phyloP scores from a whole-genome alignment of 2,797 vertebrate genomes.

The Tamandua tetradactyla region DNA sequence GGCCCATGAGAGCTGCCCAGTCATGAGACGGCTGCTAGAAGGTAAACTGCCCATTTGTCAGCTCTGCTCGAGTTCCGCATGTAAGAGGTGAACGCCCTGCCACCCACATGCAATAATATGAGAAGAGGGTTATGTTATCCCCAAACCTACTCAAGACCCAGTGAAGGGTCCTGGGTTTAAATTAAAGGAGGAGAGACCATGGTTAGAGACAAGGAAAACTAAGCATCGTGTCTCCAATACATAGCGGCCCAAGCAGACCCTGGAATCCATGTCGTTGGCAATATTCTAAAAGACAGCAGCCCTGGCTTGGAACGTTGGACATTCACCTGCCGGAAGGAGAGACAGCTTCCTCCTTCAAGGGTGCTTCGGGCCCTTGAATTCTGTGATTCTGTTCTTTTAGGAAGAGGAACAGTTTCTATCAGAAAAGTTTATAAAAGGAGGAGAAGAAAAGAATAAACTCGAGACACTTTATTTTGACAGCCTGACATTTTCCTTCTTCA shows the following conservation, averaged over 20 bases:
- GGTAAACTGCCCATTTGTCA: neutral
- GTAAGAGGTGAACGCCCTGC: neutral
- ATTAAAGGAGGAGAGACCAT: neutral
- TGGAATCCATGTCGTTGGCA: neutral
- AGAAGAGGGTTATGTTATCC: no score
- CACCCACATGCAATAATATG: no score
- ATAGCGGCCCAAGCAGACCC: neutral
- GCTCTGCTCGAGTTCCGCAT: neutral
- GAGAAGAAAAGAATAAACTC: rapidly evolving
- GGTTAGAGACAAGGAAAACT: neutral
- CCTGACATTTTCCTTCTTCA: no score
- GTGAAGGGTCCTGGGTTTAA: neutral
- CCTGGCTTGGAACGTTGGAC: rapidly evolving
- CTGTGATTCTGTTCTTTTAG: neutral
- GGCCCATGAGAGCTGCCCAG: neutral
- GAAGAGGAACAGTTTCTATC: neutral
- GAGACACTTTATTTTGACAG: neutral
- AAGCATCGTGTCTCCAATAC: neutral
- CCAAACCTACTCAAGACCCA: neutral
- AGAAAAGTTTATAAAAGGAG: neutral
- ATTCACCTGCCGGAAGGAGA: neutral
- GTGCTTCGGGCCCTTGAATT: neutral
- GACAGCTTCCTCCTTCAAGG: neutral
- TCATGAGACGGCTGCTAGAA: neutral
- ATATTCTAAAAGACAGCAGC: neutral